Evolutionary conservation across 2,888 invertebrate species (phyloP).

Genomic region (Acronicta leporina): DNA sequence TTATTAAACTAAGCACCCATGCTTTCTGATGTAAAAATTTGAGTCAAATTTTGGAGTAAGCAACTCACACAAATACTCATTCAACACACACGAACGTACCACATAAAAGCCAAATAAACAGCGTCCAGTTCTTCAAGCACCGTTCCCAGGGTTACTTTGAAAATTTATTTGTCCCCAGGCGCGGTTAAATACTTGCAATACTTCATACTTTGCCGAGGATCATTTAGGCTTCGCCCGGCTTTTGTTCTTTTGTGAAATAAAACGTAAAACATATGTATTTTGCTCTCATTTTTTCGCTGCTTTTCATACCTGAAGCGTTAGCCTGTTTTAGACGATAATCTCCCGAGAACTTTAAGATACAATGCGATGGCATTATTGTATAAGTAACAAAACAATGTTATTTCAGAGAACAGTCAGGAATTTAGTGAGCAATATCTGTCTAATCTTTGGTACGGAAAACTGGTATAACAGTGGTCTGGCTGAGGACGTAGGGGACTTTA

Average conservation of each 20-base stretch:
- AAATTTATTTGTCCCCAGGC: conserved; percentile 57
- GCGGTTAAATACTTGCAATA: conserved; percentile 59
- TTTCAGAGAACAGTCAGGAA: conserved; percentile 17
- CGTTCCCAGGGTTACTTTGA: conserved; percentile 51
- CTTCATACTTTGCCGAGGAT: conserved; percentile 60
- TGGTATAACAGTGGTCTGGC: too few relatives aligned
- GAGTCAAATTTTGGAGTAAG: background rate
- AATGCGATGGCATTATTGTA: conserved; percentile 27
- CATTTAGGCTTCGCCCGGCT: conserved; percentile 56
- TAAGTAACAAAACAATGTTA: conserved; percentile 22
- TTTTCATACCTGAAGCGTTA: conserved; percentile 42
- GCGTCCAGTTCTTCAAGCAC: conserved; percentile 53
- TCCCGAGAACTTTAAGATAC: conserved; percentile 30
- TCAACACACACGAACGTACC: conserved; percentile 1
- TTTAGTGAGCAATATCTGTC: background rate
- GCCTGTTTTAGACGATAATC: conserved; percentile 44
- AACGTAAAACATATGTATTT: conserved; percentile 43
- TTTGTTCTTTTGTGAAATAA: conserved; percentile 54
- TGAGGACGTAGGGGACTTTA: too few relatives aligned
- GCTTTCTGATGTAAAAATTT: conserved; percentile 3
- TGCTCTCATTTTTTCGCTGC: conserved; percentile 19
- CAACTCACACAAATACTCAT: background rate
- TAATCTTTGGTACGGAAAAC: too few relatives aligned
- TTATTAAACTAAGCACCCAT: too few relatives aligned
- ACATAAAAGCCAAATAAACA: conserved; percentile 40